Base-by-base conservation (phyloP, 35 echinoderm and acorn worm genomes). In the Hemicentrotus pulcherrimus region DNA sequence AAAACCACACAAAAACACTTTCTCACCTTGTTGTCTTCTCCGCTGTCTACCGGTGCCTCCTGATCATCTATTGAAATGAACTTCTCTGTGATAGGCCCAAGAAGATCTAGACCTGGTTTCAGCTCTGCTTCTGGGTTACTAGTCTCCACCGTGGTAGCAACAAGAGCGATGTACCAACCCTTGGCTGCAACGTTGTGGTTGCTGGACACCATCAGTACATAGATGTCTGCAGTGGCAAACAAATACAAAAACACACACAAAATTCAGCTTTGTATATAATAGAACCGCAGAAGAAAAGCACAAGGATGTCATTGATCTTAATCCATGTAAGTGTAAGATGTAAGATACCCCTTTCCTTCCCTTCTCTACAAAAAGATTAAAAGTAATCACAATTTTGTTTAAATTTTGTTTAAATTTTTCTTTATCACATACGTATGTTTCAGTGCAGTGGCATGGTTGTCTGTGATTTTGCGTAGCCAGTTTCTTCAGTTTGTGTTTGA, bases 101-200 rank as follows among this genome's bases (percentile, higher is more conserved):
- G 94, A 58, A 99, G 91, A 7, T 98, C 94, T 19, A 99, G 52
- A 19, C 96, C 98, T 92, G 95, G 94, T 47, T 99, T 90, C 24
- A 99, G 61, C 85, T 99, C 98, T 31, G 61, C 46, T 85, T 98
- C 95, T 11, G 98, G 98, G 47, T 97, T 88, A 47, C 89, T 59
- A 32, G 98, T 99, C 93, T 99, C 98, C n/a, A 99, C 98, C 45
- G 96, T 99, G 47, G 97, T 98, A 11, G 98, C 96, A 14, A 97
- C 98, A 46, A 97, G 95, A 24, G 98, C 98, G 52, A 99, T 94
- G 95, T 97, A 98, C 94, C 60, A 97, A 61, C 47, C 94, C 85
- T 99, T 96, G 13, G 95, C 92, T 30, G 97, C 96, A 33, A 99
- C 98, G 46, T 98, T 97, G 92, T 99, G 98, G 86, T 96, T 92